Percentiles rank a stretch among this genome's conserved stretches.
phyloP scores from a whole-genome alignment of 1,140 invertebrate genomes.

The Hesperophylax magnus region DNA sequence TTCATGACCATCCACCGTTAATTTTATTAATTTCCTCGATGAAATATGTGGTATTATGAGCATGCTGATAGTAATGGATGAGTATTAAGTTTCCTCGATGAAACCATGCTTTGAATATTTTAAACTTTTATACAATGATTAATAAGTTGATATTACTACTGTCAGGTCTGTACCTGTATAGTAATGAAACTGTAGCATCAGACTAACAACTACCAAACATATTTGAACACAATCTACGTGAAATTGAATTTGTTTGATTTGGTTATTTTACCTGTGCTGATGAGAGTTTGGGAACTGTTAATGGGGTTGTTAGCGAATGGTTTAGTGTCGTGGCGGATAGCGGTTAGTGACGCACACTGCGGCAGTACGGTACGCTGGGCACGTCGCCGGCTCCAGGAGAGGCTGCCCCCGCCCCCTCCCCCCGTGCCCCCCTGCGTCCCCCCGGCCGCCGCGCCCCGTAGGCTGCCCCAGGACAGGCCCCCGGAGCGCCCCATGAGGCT shows the following conservation, averaged over 20 bases:
- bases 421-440: not conserved
- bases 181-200: no score
- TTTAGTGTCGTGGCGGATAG: constrained; percentile 7
- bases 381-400: constrained; percentile 63
- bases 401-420: not conserved
- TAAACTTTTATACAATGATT: not conserved
- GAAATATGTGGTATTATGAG: not conserved
- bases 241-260: not conserved
- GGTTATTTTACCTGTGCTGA: constrained; percentile 10
- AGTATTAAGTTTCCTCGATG: not conserved
- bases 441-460: constrained; percentile 51
- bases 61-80: not conserved
- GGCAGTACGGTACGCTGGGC: constrained; percentile 32
- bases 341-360: constrained; percentile 7
- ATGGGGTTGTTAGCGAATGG: constrained; percentile 25
- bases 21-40: no score
- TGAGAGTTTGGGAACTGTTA: constrained; percentile 29
- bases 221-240: not conserved
- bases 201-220: no score
- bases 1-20: no score
- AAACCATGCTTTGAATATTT: not conserved
- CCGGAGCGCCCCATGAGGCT: constrained; percentile 60
- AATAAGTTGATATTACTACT: not conserved
- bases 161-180: no score
- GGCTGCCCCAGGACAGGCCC: constrained; percentile 61